Base-by-base conservation (phyloP, 1,140 invertebrate genomes). In the Euglossa dilemma region DNA sequence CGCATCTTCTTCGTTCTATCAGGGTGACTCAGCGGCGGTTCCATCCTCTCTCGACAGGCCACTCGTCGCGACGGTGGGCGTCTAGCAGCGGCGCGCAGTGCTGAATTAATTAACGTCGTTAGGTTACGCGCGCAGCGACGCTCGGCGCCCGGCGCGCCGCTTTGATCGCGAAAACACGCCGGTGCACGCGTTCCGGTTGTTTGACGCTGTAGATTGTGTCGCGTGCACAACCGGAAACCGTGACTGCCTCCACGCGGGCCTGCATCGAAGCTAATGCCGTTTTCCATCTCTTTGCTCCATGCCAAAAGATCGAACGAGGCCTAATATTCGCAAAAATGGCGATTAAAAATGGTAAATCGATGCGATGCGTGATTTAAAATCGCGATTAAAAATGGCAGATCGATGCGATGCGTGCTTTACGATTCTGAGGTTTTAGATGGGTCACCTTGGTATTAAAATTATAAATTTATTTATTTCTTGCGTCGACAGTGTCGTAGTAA, bases 31-130 rank as follows among this genome's bases (percentile, higher is more conserved):
- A 72, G 47, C 69, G 3, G 20, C 20, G 45, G 69, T 80, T 52
- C 25, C 76, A 47, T 78, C 76, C 61, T 36, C 57, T 43, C 45
- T 36, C 47, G 47, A 25, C 66, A 50, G 66, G 56, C 28, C 61
- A 61, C 47, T 72, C 57, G 52, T 12, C 12, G 67, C 25, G 45
- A 16, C 20, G 45, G 45, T n/a, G 52, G n/a, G n/a, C 56, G 78
- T 61, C 25, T 63, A 71, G n/a, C 18, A 11, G 50, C 50, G 23
- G 45, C 45, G 18, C 45, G 18, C 67, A 18, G 23, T 9, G 57
- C 69, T 45, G 78, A 80, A 80, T 80, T 80, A 72, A 80, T 80
- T 80, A 80, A 80, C 78, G 57, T 80, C 78, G 69, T 63, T 71
- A 63, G 52, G 66, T 79, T 79, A 70, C 76, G 63, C 50, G 52